phyloP scores from a whole-genome alignment of 1,140 invertebrate genomes.

The Zeugodacus cucurbitae region DNA sequence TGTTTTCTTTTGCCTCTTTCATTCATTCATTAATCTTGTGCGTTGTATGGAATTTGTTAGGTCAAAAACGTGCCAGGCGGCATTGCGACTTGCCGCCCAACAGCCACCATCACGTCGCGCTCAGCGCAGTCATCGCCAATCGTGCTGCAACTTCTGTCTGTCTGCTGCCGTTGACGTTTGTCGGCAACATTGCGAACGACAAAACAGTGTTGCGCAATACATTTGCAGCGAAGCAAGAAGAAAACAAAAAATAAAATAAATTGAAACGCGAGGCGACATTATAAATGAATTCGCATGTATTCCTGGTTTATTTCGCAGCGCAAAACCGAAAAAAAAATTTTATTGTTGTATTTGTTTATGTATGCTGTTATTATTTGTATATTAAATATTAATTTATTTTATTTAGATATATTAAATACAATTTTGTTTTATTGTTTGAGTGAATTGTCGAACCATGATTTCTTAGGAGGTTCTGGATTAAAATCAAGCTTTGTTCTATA shows the following conservation, averaged over 20 bases:
- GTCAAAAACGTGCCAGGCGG: slow-evolving; percentile 17
- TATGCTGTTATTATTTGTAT: no score
- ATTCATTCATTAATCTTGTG: slow-evolving; percentile 25
- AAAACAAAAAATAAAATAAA: neutral
- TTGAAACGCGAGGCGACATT: neutral
- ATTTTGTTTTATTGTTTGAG: no score
- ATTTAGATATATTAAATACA: no score
- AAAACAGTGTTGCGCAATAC: slow-evolving; percentile 10
- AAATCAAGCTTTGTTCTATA: no score
- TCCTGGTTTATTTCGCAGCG: neutral
- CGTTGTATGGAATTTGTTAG: slow-evolving; percentile 29
- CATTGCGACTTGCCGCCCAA: neutral
- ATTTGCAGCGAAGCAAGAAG: neutral
- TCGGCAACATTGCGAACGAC: neutral
- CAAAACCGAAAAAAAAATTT: no score
- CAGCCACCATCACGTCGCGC: neutral
- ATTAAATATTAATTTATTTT: no score
- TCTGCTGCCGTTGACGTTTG: neutral
- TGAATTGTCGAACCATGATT: no score
- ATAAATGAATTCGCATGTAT: neutral
- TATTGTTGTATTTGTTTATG: no score
- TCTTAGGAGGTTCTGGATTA: no score
- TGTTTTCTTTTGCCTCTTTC: neutral
- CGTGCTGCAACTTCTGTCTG: neutral
- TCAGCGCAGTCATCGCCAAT: neutral